Conservation (phyloP, 2,113 vertebrate genomes). For the Delphinapterus leucas region DNA sequence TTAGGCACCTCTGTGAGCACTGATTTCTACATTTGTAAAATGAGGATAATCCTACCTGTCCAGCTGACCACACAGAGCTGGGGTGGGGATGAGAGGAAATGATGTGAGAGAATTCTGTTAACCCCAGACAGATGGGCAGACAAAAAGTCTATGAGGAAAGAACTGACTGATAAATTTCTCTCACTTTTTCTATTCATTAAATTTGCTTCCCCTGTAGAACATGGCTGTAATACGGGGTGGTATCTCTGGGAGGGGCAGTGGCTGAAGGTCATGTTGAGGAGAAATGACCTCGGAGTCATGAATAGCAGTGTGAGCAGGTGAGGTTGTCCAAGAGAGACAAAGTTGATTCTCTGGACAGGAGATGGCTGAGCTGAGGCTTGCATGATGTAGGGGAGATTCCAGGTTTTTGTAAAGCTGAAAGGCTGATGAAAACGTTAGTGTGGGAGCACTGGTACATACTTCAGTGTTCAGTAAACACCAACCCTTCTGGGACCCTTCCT, state of each 20-base stretch:
- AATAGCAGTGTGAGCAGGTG: not conserved
- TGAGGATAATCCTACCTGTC: not conserved
- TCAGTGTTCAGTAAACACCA: not conserved
- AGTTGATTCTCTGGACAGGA: not conserved
- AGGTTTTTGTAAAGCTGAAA: not conserved
- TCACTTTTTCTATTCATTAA: not conserved
- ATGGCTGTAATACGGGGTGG: not conserved
- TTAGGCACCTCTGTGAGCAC: not conserved
- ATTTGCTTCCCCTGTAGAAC: not conserved
- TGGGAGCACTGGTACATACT: rapidly evolving
- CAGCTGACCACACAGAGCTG: not conserved
- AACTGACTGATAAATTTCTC: not conserved
- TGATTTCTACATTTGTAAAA: not conserved
- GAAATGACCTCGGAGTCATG: not conserved
- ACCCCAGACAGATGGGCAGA: not conserved
- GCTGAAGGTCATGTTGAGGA: not conserved
- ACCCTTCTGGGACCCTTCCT: not conserved
- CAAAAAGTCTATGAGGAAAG: not conserved
- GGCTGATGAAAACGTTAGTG: not conserved
- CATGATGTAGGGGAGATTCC: not conserved
- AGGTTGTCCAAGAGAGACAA: not conserved
- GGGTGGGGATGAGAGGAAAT: not conserved
- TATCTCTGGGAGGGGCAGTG: not conserved
- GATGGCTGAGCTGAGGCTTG: not conserved
- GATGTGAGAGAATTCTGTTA: not conserved